Base-by-base conservation (phyloP, 2,797 vertebrate genomes). In the Hypotaenidia okinawae region DNA sequence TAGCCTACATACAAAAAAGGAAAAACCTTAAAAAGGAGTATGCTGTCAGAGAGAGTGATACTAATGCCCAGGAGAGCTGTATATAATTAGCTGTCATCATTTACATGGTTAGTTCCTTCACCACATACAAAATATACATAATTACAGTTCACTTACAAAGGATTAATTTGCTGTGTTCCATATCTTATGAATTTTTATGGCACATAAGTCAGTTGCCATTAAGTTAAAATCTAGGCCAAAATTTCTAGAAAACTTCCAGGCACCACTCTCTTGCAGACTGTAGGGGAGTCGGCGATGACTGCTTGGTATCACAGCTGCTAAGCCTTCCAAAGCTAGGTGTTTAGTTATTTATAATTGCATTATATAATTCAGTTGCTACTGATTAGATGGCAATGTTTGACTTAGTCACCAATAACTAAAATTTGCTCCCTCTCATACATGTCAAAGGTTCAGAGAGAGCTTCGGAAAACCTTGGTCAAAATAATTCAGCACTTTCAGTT, bases 11-110 rank as follows among this genome's bases (percentile, higher is more conserved):
- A 81, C 22, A 68, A 54, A 92, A 80, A 95, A 90, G 24, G 21
- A 93, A 95, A 93, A 83, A 62, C 73, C 69, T 97, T 96, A 91
- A 94, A 95, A 84, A 94, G 58, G 78, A 91, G 28, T 89, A 79
- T 45, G 54, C 57, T 90, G 75, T 92, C 94, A 94, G 52, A 68
- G 89, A 94, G 94, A 91, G 95, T 84, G 86, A 97, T 96, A 93
- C 62, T 66, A 96, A 96, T 79, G 59, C 95, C 84, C 96, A 93
- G 86, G 96, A 97, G 94, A 95, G 76, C 89, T 96, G 92, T 90
- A 59, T 96, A 87, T 93, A 97, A 97, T 95, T 97, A 96, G 86
- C 96, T 96, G 88, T 96, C 97, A 94, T 96, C 87, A 97, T 97
- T 97, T 96, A 95, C 93, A 92, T 72, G 87, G 88, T 91, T 96